phyloP scores from a whole-genome alignment of 1,140 invertebrate species.

The Nasonia giraulti region DNA sequence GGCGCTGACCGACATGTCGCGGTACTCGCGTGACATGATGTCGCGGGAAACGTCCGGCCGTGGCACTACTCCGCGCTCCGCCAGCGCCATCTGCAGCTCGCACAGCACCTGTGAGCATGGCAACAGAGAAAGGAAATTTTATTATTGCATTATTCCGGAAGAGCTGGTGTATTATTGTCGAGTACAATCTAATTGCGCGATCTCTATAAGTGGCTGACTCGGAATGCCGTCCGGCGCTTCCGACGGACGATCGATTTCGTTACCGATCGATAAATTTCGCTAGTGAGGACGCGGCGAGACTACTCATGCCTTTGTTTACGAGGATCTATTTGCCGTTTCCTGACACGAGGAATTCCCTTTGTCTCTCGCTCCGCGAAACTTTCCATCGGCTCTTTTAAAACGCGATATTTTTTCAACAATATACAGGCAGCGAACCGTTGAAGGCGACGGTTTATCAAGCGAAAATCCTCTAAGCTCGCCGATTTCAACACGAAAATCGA shows the following conservation, averaged over 20 bases:
- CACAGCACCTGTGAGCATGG: slow-evolving; percentile 73
- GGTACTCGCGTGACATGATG: slow-evolving; percentile 75
- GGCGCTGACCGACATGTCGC: slow-evolving; percentile 67
- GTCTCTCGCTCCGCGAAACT: background rate
- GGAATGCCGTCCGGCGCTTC: background rate
- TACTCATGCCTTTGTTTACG: background rate
- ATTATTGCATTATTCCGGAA: background rate
- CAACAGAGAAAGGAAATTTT: background rate
- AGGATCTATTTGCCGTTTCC: background rate
- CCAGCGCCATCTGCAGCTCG: slow-evolving; percentile 76
- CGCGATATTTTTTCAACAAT: background rate
- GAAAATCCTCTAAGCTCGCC: slow-evolving; percentile 4
- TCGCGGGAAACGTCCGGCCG: slow-evolving; percentile 74
- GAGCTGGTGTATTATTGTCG: background rate
- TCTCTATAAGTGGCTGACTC: too few species aligned
- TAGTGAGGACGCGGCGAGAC: background rate
- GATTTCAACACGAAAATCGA: slow-evolving; percentile 31
- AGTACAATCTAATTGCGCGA: background rate
- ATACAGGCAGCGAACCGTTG: background rate
- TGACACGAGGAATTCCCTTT: background rate
- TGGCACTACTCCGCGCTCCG: slow-evolving; percentile 73
- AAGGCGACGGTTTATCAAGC: background rate
- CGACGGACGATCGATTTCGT: background rate
- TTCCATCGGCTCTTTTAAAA: background rate
- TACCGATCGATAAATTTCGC: too few species aligned